Conservation (phyloP, 2,797 vertebrate genomes). For the Cryptoprocta ferox region DNA sequence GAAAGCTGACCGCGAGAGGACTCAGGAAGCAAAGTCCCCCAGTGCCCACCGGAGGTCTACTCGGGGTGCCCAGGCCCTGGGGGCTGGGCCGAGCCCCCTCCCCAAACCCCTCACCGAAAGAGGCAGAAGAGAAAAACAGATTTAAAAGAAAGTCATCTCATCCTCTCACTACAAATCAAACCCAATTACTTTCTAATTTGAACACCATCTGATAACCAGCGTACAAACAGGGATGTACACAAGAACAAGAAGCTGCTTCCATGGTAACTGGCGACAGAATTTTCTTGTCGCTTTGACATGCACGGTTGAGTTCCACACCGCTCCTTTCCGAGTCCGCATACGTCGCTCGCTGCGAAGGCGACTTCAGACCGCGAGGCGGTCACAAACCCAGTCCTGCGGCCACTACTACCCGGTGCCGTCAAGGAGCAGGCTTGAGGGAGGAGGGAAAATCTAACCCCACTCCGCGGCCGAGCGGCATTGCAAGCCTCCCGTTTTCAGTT, state of each 20-base stretch:
- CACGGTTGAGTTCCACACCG: constrained; percentile 71
- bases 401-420: constrained; percentile 45
- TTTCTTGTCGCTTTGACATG: constrained; percentile 80
- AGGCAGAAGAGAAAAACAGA: background rate
- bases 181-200: constrained; percentile 81
- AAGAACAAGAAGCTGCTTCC: constrained; percentile 84
- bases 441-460: background rate
- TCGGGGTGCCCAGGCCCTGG: background rate
- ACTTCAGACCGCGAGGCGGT: constrained; percentile 65
- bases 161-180: constrained; percentile 72
- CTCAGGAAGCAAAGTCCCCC: background rate
- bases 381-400: too few species aligned
- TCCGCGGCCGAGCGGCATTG: background rate
- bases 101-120: background rate
- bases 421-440: constrained; percentile 12
- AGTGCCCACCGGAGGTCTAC: constrained; percentile 10
- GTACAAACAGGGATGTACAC: constrained; percentile 75
- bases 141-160: constrained; percentile 55
- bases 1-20: constrained; percentile 5
- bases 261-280: constrained; percentile 85
- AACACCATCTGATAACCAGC: constrained; percentile 77
- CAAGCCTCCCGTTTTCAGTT: constrained; percentile 53
- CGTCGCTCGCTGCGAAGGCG: constrained; percentile 59
- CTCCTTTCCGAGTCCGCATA: constrained; percentile 73
- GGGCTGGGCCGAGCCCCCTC: background rate